Conservation (phyloP, 1,140 invertebrate genomes). For the Thalassaphorura encarpata region DNA sequence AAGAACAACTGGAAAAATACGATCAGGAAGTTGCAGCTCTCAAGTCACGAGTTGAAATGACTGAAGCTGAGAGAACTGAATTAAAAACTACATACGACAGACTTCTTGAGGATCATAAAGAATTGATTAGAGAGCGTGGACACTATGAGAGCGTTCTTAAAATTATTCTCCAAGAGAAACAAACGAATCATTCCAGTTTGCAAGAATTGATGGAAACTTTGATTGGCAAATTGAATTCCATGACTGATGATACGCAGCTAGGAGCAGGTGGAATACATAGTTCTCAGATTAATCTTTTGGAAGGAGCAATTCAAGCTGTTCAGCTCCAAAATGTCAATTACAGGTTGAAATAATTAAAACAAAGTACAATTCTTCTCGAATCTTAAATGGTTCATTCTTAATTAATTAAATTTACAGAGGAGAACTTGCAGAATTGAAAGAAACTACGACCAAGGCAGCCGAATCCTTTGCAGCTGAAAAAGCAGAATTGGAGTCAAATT, state of each 20-base stretch:
- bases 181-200: slow-evolving; percentile 4
- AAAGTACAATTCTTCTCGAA: not conserved
- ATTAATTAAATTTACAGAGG: not conserved
- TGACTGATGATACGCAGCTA: slow-evolving; percentile 1
- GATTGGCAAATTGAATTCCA: slow-evolving; percentile 12
- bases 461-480: not conserved
- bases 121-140: slow-evolving; percentile 1
- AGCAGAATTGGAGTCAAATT: not conserved
- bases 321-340: slow-evolving; percentile 20
- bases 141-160: slow-evolving; percentile 21
- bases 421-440: not conserved
- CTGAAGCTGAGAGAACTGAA: slow-evolving; percentile 5
- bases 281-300: slow-evolving; percentile 8
- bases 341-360: slow-evolving; percentile 3
- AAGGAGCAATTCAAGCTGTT: slow-evolving; percentile 14
- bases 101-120: slow-evolving; percentile 9
- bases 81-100: slow-evolving; percentile 8
- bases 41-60: slow-evolving; percentile 11
- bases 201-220: slow-evolving; percentile 11
- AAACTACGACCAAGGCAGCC: not conserved
- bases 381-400: not conserved
- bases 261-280: not conserved
- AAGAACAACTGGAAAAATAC: slow-evolving; percentile 14
- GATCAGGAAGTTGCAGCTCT: slow-evolving; percentile 9
- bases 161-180: slow-evolving; percentile 17